These are phyloP conservation scores for Platycheirus rosarum DNA, from an alignment of 2,888 invertebrate genomes.

Conservation along the genomic window DNA sequence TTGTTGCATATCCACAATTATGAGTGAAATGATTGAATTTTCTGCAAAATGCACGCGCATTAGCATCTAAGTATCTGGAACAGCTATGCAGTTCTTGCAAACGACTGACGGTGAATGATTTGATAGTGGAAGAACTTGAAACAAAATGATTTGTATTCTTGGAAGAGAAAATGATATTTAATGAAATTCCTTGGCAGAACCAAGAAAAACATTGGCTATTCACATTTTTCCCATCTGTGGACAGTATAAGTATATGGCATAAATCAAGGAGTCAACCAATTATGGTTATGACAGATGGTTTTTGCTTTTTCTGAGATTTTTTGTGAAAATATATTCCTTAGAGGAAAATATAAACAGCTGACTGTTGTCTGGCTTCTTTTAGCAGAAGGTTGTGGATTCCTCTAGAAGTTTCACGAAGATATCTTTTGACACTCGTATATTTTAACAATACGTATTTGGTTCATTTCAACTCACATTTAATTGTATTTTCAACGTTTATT, in stretches of 20 bases:
- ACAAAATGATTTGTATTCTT: neutral
- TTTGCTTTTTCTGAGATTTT: neutral
- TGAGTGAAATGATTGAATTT: conserved; percentile 13
- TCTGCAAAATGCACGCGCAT: neutral
- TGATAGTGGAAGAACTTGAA: neutral
- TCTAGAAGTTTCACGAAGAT: too few relatives aligned
- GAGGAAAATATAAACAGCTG: neutral
- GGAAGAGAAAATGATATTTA: neutral
- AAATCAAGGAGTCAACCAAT: conserved; percentile 16
- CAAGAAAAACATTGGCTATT: conserved; percentile 12
- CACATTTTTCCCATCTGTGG: conserved; percentile 12
- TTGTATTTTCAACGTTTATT: too few relatives aligned
- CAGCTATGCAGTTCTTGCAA: neutral
- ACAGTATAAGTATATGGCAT: conserved; percentile 22
- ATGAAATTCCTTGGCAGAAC: neutral
- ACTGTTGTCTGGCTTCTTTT: too few relatives aligned
- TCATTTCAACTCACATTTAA: too few relatives aligned
- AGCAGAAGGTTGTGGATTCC: too few relatives aligned
- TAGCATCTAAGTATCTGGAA: neutral
- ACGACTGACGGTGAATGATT: neutral
- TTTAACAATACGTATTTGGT: too few relatives aligned
- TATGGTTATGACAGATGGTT: conserved; percentile 9
- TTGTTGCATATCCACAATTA: conserved; percentile 12
- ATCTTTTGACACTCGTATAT: too few relatives aligned
- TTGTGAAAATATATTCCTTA: neutral